Percentiles rank a stretch among this genome's conserved stretches.
Conservation (phyloP, 2,888 invertebrate species). For the Hyles lineata region DNA sequence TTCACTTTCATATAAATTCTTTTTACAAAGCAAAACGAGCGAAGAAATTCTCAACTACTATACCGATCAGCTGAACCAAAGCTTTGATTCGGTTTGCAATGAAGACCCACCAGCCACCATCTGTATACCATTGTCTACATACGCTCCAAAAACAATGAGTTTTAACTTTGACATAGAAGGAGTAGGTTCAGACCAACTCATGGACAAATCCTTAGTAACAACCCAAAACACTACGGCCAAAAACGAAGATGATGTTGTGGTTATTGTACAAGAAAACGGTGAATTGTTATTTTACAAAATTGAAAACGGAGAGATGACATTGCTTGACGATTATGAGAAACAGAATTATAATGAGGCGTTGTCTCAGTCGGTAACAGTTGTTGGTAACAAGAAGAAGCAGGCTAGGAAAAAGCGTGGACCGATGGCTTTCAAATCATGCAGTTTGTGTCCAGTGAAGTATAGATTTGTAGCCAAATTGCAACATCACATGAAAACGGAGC, state of each 20-base stretch:
- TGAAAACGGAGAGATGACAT: constrained; percentile 44
- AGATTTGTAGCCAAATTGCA: constrained; percentile 71
- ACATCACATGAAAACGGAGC: constrained; percentile 69
- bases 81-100: constrained; percentile 51
- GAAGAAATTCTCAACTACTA: constrained; percentile 65
- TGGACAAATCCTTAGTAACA: constrained; percentile 24
- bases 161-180: constrained; percentile 60
- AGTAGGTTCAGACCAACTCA: constrained; percentile 40
- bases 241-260: constrained; percentile 52
- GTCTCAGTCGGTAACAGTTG: constrained; percentile 4
- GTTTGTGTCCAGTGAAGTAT: constrained; percentile 67
- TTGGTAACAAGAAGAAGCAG: constrained; percentile 41
- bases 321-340: constrained; percentile 43
- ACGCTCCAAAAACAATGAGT: constrained; percentile 42
- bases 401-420: constrained; percentile 62
- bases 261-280: constrained; percentile 57
- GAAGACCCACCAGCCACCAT: constrained; percentile 50
- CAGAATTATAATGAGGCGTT: constrained; percentile 35
- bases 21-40: constrained; percentile 55
- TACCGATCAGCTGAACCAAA: constrained; percentile 54
- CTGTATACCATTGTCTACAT: constrained; percentile 61
- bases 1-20: constrained; percentile 68
- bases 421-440: constrained; percentile 64
- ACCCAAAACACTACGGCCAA: constrained; percentile 18
- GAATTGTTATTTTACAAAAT: constrained; percentile 49